A percentile compares a stretch with the other conserved stretches of the same genome.
Conservation (phyloP, 2,888 invertebrate species). For the Halictus ligatus region DNA sequence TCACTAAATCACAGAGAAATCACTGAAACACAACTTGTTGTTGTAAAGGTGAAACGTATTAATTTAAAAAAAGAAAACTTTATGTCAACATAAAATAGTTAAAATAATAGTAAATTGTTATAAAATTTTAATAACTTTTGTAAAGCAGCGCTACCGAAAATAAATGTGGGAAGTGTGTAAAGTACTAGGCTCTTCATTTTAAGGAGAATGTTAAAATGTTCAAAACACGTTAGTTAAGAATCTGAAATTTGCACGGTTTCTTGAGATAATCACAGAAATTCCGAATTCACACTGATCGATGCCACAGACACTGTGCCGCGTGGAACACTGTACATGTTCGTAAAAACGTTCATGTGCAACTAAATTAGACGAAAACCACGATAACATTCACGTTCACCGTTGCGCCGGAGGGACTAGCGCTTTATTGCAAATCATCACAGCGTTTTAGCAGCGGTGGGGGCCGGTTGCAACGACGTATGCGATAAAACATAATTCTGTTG, state of each 20-base stretch:
- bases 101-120: background rate
- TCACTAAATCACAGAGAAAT: background rate
- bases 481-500: constrained; percentile 47
- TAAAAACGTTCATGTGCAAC: too few relatives aligned
- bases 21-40: background rate
- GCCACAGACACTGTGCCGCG: background rate
- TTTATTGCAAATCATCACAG: constrained; percentile 16
- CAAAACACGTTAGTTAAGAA: background rate
- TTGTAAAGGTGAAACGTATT: background rate
- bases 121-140: background rate
- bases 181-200: background rate
- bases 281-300: constrained; percentile 5
- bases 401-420: constrained; percentile 7
- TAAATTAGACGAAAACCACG: constrained; percentile 17
- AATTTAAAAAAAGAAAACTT: background rate
- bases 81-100: too few relatives aligned
- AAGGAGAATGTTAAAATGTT: background rate
- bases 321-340: background rate
- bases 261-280: background rate
- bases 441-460: constrained; percentile 34
- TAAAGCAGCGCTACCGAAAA: background rate
- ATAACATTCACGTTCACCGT: constrained; percentile 18
- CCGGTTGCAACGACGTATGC: constrained; percentile 37
- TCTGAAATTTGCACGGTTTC: too few relatives aligned
- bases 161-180: background rate